phyloP scores from a whole-genome alignment of 1,140 invertebrate species.

The Paramacrobiotus metropolitanus region DNA sequence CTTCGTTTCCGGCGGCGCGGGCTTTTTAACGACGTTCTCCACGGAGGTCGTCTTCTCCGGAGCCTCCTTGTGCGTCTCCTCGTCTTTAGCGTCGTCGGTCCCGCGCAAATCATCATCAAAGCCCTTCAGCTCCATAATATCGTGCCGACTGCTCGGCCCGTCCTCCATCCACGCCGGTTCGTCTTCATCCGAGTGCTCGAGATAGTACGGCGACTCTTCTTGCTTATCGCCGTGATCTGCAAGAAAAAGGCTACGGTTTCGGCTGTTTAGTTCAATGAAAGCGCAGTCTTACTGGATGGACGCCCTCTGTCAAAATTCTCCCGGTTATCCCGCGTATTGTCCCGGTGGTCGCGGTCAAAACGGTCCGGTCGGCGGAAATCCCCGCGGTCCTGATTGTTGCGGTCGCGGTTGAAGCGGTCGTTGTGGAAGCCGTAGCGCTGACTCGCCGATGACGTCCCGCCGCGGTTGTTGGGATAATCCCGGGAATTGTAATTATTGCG shows the following conservation, averaged over 20 bases:
- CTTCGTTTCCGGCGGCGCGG: no score
- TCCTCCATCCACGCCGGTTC: slow-evolving; percentile 40
- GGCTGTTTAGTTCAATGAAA: neutral
- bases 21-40: no score
- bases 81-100: slow-evolving; percentile 19
- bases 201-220: neutral
- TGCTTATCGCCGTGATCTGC: slow-evolving; percentile 1
- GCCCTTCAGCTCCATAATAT: slow-evolving; percentile 72
- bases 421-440: neutral
- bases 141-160: slow-evolving; percentile 62
- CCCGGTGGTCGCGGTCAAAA: no score
- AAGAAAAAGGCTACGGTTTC: neutral
- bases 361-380: no score
- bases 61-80: neutral
- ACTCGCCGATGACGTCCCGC: neutral
- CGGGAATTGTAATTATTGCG: no score
- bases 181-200: slow-evolving; percentile 18
- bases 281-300: neutral
- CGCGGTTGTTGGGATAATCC: no score
- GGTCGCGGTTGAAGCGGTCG: neutral
- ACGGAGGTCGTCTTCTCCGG: neutral
- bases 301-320: neutral
- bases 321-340: no score
- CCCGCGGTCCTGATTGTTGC: neutral
- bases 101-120: slow-evolving; percentile 47